Conservation (phyloP, 1,140 invertebrate genomes). For the Calycopis cecrops region DNA sequence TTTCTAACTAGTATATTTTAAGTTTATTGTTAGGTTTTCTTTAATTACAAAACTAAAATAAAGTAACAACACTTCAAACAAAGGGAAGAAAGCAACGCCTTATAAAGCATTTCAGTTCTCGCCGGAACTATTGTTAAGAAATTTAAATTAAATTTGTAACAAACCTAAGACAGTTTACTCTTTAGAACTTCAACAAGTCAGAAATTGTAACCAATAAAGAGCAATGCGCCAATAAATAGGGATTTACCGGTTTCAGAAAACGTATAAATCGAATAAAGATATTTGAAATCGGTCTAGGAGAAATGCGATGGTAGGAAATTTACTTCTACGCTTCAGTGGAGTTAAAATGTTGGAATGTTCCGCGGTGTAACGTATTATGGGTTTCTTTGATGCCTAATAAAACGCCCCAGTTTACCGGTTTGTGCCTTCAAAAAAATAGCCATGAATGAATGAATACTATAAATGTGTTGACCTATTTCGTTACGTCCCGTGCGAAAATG, state of each 20-base stretch:
- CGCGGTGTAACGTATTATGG: constrained; percentile 14
- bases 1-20: too few species aligned
- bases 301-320: constrained; percentile 25
- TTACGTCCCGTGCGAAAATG: too few species aligned
- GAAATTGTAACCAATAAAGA: constrained; percentile 27
- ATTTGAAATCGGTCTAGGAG: constrained; percentile 31
- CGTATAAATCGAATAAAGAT: constrained; percentile 44
- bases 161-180: background rate
- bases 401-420: constrained; percentile 17
- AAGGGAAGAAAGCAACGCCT: too few species aligned
- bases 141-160: constrained; percentile 16
- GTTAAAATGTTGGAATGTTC: constrained; percentile 15
- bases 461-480: too few species aligned
- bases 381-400: constrained; percentile 20
- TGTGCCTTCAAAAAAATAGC: too few species aligned
- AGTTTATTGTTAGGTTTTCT: too few species aligned
- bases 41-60: too few species aligned
- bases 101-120: too few species aligned
- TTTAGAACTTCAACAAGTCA: constrained; percentile 19
- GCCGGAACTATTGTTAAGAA: constrained; percentile 3
- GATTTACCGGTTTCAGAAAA: constrained; percentile 33
- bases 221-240: constrained; percentile 34
- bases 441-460: too few species aligned
- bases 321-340: constrained; percentile 19
- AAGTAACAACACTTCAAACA: too few species aligned